A percentile compares a stretch with the other conserved stretches of the same genome.
These are phyloP conservation scores for Tadarida brasiliensis DNA, from an alignment of 2,797 vertebrate genomes.

Conservation along the genomic window DNA sequence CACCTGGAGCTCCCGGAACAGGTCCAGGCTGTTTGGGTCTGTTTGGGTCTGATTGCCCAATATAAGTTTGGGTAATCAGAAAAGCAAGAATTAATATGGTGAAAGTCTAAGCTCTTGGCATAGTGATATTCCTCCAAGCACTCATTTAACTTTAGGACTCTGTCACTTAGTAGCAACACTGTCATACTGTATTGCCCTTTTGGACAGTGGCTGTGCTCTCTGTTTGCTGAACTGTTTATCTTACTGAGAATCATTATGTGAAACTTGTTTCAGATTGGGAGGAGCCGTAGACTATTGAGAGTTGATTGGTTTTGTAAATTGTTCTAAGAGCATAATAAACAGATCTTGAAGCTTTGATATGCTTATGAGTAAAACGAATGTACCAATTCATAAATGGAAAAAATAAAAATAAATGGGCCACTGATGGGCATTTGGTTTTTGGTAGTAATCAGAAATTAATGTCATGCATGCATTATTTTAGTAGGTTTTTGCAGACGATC, in stretches of 20 bases:
- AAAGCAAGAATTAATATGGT: neutral
- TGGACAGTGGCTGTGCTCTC: neutral
- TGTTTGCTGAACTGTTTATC: conserved; percentile 12
- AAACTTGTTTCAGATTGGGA: neutral
- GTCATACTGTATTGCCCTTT: neutral
- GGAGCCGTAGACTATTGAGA: neutral
- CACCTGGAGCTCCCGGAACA: neutral
- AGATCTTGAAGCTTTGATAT: neutral
- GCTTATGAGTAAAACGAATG: neutral
- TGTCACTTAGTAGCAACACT: neutral
- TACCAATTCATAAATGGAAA: neutral
- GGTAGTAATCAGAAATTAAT: conserved; percentile 61
- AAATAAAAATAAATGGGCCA: neutral
- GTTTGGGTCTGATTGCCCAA: neutral
- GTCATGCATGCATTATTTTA: neutral
- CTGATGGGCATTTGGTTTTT: neutral
- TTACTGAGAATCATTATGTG: neutral
- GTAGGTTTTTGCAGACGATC: neutral
- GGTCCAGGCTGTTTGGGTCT: neutral
- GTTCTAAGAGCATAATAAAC: neutral
- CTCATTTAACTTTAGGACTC: neutral
- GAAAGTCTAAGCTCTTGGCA: neutral
- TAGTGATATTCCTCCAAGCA: neutral
- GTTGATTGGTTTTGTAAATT: conserved; percentile 11
- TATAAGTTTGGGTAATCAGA: neutral